A percentile compares a stretch with the other conserved stretches of the same genome.
These are phyloP conservation scores for Athalia circularis DNA, from an alignment of 2,888 invertebrate species.

Conservation along the genomic window DNA sequence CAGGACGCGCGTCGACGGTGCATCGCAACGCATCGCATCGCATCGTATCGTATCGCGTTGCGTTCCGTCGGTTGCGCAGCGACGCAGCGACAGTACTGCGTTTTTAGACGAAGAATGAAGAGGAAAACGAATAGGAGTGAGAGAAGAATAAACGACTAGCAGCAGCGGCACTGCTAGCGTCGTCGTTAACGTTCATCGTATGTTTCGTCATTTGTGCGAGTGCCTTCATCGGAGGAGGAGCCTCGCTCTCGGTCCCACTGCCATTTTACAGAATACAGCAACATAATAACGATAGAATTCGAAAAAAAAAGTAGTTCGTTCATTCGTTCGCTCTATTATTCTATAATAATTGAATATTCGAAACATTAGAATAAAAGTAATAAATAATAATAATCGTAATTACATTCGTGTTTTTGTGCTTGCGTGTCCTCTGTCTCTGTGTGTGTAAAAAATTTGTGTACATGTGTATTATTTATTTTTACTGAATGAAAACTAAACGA, in stretches of 20 bases:
- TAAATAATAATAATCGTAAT: too few species aligned
- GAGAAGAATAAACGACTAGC: conserved; percentile 30
- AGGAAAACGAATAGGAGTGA: too few species aligned
- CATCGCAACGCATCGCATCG: conserved; percentile 53
- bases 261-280: conserved; percentile 49
- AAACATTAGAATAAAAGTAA: too few species aligned
- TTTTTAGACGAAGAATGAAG: not conserved
- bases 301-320: not conserved
- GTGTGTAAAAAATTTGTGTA: too few species aligned
- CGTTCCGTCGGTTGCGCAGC: conserved; percentile 47
- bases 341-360: too few species aligned
- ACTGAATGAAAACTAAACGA: too few species aligned
- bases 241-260: conserved; percentile 65
- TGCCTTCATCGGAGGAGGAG: conserved; percentile 72
- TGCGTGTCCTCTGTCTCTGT: too few species aligned
- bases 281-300: not conserved
- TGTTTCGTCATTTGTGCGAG: conserved; percentile 72
- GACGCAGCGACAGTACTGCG: conserved; percentile 44
- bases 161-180: conserved; percentile 6
- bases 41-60: conserved; percentile 55
- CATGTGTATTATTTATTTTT: too few species aligned
- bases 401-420: too few species aligned
- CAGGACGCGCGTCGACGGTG: too few species aligned
- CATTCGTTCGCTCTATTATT: too few species aligned
- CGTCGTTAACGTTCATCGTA: conserved; percentile 56